These are phyloP conservation scores for Heliornis fulica DNA, from an alignment of 2,113 vertebrate species.

Conservation along the genomic window DNA sequence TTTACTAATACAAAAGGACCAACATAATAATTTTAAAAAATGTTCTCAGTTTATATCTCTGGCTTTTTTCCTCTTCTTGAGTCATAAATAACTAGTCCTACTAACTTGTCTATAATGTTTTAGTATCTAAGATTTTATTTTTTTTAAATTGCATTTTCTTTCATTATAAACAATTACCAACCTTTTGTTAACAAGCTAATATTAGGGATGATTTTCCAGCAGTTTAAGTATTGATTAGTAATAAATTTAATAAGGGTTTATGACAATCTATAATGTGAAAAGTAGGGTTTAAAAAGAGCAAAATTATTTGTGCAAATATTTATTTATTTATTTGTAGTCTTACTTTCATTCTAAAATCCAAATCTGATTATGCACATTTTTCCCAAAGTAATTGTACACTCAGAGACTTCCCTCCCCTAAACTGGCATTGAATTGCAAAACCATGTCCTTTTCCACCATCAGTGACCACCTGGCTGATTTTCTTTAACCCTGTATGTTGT, in stretches of 20 bases:
- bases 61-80: neutral
- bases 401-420: neutral
- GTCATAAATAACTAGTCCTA: neutral
- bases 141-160: neutral
- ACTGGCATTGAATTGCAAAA: neutral
- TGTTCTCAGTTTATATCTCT: neutral
- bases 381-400: neutral
- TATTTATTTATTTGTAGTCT: too few species aligned
- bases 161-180: neutral
- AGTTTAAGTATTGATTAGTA: neutral
- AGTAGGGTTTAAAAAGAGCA: neutral
- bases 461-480: neutral
- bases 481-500: neutral
- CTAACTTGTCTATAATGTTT: neutral
- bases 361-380: neutral
- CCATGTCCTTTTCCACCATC: neutral
- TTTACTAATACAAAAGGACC: neutral
- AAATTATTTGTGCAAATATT: neutral
- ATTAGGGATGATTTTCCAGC: neutral
- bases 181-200: neutral
- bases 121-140: neutral
- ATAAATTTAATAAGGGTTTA: neutral
- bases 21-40: neutral
- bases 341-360: neutral
- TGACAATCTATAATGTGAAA: neutral